A percentile compares a stretch with the other conserved stretches of the same genome.
These are phyloP conservation scores for Gouania willdenowi DNA, from an alignment of 2,797 vertebrate genomes.

Conservation along the genomic window DNA sequence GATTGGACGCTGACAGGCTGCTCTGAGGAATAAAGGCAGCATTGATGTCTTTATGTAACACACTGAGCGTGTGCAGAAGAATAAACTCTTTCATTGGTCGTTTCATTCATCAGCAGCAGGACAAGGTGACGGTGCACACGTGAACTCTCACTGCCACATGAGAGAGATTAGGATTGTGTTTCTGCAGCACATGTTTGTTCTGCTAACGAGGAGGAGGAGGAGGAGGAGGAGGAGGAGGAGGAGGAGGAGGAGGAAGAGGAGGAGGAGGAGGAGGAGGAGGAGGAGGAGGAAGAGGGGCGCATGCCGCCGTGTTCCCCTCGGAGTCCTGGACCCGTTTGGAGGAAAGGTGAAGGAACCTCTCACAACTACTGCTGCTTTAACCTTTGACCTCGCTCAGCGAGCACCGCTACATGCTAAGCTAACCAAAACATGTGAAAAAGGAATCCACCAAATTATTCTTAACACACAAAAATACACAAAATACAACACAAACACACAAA, in stretches of 20 bases:
- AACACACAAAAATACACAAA: too few species aligned
- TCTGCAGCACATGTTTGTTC: slow-evolving; percentile 57
- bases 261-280: slow-evolving; percentile 22
- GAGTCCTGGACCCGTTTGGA: slow-evolving; percentile 24
- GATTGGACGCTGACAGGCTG: not conserved
- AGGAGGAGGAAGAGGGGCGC: slow-evolving; percentile 27
- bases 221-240: slow-evolving; percentile 21
- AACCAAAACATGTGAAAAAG: too few species aligned
- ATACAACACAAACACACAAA: too few species aligned
- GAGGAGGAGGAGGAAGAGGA: slow-evolving; percentile 23
- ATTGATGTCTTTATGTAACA: too few species aligned
- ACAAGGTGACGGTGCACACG: slow-evolving; percentile 11
- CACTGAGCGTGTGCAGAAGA: slow-evolving; percentile 20
- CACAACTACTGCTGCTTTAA: too few species aligned
- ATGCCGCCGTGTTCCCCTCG: slow-evolving; percentile 18
- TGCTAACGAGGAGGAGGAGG: slow-evolving; percentile 50
- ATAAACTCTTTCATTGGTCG: slow-evolving; percentile 47
- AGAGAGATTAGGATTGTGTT: slow-evolving; percentile 58
- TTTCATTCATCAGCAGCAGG: slow-evolving; percentile 27
- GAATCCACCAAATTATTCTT: too few species aligned
- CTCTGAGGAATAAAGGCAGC: slow-evolving; percentile 30
- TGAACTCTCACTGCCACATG: slow-evolving; percentile 52
- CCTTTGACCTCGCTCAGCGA: too few species aligned
- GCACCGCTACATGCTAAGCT: too few species aligned
- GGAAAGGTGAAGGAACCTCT: slow-evolving; percentile 2